A percentile compares a stretch with the other conserved stretches of the same genome.
Conservation (phyloP, 2,797 vertebrate species). For the Chelmon rostratus region DNA sequence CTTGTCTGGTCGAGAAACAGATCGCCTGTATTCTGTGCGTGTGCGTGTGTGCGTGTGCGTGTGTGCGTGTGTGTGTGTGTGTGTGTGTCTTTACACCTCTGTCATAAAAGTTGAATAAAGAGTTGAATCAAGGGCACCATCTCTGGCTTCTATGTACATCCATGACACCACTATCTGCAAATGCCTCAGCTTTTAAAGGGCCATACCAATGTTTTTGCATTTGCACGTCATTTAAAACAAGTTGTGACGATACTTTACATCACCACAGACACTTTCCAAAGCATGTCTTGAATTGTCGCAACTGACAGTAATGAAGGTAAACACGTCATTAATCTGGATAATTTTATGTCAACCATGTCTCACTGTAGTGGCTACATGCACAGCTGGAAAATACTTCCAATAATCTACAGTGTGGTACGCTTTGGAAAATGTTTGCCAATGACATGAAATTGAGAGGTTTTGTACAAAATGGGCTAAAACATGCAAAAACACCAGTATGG, state of each 20-base stretch:
- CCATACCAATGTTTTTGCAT: slow-evolving; percentile 6
- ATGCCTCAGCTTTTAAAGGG: slow-evolving; percentile 43
- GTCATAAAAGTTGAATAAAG: slow-evolving; percentile 80
- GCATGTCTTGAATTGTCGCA: not conserved
- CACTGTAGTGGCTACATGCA: not conserved
- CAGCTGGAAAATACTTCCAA: not conserved
- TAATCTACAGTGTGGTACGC: not conserved
- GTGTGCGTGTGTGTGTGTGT: not conserved
- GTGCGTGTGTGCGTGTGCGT: slow-evolving; percentile 35
- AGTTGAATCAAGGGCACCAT: slow-evolving; percentile 78
- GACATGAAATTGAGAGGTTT: not conserved
- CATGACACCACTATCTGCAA: slow-evolving; percentile 51
- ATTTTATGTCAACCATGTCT: not conserved
- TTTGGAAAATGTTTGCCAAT: not conserved
- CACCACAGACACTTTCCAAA: not conserved
- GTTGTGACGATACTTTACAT: not conserved
- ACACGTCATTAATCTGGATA: not conserved
- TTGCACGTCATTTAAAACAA: slow-evolving; percentile 28
- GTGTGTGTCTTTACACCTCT: slow-evolving; percentile 60
- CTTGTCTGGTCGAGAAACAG: slow-evolving; percentile 57
- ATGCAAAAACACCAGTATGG: slow-evolving; percentile 22
- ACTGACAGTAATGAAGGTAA: not conserved
- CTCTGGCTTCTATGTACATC: slow-evolving; percentile 81
- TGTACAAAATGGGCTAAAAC: slow-evolving; percentile 26
- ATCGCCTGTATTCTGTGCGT: slow-evolving; percentile 53